phyloP scores from a whole-genome alignment of 2,113 vertebrate genomes.

The Delphinus delphis region DNA sequence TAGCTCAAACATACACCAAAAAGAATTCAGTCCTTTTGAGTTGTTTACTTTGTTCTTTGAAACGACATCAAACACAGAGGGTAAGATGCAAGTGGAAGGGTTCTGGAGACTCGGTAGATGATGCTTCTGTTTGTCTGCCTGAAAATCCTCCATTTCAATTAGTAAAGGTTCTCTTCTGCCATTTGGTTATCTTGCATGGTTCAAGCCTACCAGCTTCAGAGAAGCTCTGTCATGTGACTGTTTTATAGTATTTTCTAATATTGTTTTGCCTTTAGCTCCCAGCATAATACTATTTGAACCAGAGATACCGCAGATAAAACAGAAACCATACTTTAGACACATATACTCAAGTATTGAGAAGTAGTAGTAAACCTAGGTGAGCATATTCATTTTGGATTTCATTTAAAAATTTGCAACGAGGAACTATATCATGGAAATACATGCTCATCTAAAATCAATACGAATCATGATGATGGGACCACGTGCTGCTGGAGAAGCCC shows the following conservation, averaged over 20 bases:
- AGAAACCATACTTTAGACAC: neutral
- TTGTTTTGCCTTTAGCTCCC: neutral
- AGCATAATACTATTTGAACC: neutral
- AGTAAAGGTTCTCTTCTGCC: neutral
- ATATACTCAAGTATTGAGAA: neutral
- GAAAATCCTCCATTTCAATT: neutral
- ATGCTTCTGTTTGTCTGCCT: neutral
- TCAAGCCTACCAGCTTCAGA: neutral
- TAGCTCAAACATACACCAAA: neutral
- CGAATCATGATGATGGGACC: neutral
- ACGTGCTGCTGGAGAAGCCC: neutral
- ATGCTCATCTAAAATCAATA: neutral
- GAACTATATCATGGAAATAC: neutral
- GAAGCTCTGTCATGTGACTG: neutral
- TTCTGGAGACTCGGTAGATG: neutral
- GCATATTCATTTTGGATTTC: neutral
- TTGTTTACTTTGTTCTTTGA: neutral
- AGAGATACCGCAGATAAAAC: neutral
- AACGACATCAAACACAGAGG: neutral
- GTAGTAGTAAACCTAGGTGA: neutral
- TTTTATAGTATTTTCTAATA: neutral
- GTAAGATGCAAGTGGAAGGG: neutral
- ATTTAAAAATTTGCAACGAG: neutral
- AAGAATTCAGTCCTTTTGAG: neutral
- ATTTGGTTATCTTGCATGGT: neutral